Evolutionary conservation across 2,113 vertebrate species (phyloP).

Genomic region (Atrichornis clamosus): DNA sequence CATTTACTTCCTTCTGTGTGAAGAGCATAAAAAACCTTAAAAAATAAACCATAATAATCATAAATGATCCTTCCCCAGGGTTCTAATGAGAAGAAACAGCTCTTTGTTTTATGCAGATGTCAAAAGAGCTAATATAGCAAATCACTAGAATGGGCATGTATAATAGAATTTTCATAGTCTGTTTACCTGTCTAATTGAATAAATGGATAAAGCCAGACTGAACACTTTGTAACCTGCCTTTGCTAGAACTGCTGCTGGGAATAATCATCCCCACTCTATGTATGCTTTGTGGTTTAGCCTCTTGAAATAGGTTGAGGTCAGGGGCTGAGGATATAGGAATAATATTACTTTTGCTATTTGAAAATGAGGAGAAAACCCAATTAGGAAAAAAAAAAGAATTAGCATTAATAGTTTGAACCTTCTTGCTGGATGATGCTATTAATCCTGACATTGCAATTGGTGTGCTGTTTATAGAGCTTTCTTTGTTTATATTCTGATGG

Average conservation of each 20-base stretch:
- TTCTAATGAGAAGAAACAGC: constrained; percentile 18
- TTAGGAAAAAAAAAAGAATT: neutral
- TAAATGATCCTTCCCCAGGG: neutral
- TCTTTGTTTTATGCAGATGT: constrained; percentile 28
- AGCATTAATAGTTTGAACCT: neutral
- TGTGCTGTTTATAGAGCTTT: neutral
- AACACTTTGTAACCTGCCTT: neutral
- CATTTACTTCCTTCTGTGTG: neutral
- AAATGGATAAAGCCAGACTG: constrained; percentile 47
- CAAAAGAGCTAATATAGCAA: constrained; percentile 31
- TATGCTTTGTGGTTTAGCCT: neutral
- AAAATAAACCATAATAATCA: neutral
- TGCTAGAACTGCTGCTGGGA: constrained; percentile 27
- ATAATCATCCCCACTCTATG: constrained; percentile 30
- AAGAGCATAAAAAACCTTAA: neutral
- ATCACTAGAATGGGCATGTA: constrained; percentile 50
- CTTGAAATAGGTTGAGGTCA: neutral
- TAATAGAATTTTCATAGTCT: constrained; percentile 35
- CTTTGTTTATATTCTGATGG: neutral
- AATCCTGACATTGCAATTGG: neutral
- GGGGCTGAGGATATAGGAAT: neutral
- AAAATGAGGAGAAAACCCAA: neutral
- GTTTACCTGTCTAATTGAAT: constrained; percentile 67
- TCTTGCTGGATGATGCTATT: neutral
- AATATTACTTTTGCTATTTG: neutral